phyloP scores from a whole-genome alignment of 2,888 invertebrate species.

The Eupithecia exiguata region DNA sequence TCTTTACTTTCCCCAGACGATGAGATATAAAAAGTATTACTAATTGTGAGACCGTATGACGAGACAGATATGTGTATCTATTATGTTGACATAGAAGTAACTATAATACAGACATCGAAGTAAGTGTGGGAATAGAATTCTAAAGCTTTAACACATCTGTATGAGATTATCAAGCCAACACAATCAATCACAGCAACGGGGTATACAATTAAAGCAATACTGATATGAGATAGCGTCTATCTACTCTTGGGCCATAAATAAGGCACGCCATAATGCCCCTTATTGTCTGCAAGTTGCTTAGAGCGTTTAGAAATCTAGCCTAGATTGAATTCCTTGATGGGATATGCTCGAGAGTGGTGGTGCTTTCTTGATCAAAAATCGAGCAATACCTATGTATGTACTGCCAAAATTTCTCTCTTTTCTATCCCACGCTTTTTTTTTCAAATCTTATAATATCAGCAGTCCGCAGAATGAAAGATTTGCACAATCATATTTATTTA shows the following conservation, averaged over 20 bases:
- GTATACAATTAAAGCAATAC: constrained; percentile 33
- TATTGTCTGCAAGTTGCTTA: constrained; percentile 53
- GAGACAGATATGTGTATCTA: not conserved
- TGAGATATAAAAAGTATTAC: not conserved
- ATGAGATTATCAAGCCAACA: not conserved
- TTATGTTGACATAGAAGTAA: not conserved
- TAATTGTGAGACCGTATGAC: not conserved
- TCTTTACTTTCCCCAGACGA: not conserved
- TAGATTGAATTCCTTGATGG: constrained; percentile 64
- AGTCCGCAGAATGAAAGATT: not conserved
- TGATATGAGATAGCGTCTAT: constrained; percentile 28
- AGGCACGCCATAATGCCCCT: constrained; percentile 46
- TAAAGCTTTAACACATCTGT: constrained; percentile 7
- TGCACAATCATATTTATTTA: not conserved
- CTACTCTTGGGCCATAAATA: constrained; percentile 44
- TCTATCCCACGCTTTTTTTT: no score
- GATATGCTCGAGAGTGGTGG: not conserved
- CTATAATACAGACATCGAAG: not conserved
- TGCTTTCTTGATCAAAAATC: not conserved
- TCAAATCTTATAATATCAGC: not conserved
- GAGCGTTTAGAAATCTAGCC: constrained; percentile 64
- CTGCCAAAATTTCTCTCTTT: no score
- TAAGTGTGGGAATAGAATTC: constrained; percentile 9
- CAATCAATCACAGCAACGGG: constrained; percentile 28
- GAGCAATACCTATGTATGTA: not conserved